Evolutionary conservation across 2,888 invertebrate species (phyloP), one percentile per base, ranked within the genome.

Genomic region (Agrilus cyanescens): DNA sequence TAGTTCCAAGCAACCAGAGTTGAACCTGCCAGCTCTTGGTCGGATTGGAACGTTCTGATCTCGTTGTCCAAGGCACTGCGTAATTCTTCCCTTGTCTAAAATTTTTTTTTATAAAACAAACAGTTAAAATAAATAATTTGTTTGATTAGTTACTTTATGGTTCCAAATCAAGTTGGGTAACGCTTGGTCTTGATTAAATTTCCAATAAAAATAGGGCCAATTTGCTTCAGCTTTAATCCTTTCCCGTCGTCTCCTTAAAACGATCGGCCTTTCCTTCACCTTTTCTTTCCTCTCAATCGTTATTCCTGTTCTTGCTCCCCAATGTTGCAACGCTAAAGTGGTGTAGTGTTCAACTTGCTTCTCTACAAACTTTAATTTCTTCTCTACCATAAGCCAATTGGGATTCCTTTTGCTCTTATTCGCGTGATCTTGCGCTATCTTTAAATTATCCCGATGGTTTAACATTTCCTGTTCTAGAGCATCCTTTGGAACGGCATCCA

Each of bases 81-180:
- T 41, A 98, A 71, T 64, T 98, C 97, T 67, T 96, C 96, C 38
- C 97, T 75, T 0, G 97, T 98, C 85, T 90, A 55, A 7, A 60
- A 33, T 12, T 33, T 8, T 3, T 8, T 3, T n/a, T n/a, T n/a
- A 12, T n/a, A 33, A 16, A n/a, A 12, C 14, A 16, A 40, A 14
- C 4, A 12, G 1, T 35, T 18, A 25, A 13, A 10, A 4, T 2
- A 40, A 4, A 16, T 12, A 29, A 32, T 2, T 2, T 4, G 15
- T 35, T 15, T 34, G 31, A 30, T n/a, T n/a, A 31, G 61, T 62
- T 56, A 87, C 88, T 67, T 94, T 95, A 61, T 94, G 94, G 66
- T 98, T 99, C 98, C 98, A 99, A 58, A 98, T 94, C 32, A 99
- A 75, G 70, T 97, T 95, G 1, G 97, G 91, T 64, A 91, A 76